These are phyloP conservation scores for Chloromyia formosa DNA, from an alignment of 2,888 invertebrate species.

Conservation along the genomic window DNA sequence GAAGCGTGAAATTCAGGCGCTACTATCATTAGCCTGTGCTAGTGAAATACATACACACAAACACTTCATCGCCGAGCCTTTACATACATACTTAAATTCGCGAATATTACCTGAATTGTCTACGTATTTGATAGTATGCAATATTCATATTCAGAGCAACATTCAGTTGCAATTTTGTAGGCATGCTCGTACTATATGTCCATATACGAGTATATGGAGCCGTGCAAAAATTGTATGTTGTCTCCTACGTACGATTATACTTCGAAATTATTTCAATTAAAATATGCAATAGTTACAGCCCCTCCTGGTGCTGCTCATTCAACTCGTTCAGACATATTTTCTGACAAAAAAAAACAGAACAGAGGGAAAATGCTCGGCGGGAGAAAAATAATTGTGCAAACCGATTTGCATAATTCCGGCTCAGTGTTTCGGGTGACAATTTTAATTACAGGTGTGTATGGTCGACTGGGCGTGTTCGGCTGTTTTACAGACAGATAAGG, in stretches of 20 bases:
- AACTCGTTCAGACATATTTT: constrained; percentile 10
- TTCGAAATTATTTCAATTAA: constrained; percentile 40
- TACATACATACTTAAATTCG: not conserved
- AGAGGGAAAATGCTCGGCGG: constrained; percentile 7
- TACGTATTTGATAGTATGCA: too few species aligned
- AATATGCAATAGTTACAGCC: constrained; percentile 27
- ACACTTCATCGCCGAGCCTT: not conserved
- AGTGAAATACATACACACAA: constrained; percentile 14
- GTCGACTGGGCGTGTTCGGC: constrained; percentile 45
- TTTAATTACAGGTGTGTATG: constrained; percentile 50
- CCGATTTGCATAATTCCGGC: constrained; percentile 45
- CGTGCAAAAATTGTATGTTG: too few species aligned
- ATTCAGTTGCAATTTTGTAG: constrained; percentile 5
- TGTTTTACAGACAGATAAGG: constrained; percentile 35
- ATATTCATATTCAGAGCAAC: too few species aligned
- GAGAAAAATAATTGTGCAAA: constrained; percentile 40
- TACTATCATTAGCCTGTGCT: constrained; percentile 31
- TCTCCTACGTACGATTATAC: too few species aligned
- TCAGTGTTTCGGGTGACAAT: constrained; percentile 49
- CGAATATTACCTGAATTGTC: too few species aligned
- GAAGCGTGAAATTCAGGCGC: constrained; percentile 42
- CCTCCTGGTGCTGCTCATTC: not conserved
- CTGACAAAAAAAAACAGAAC: not conserved
- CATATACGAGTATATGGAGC: too few species aligned
- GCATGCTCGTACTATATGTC: too few species aligned